phyloP scores from a whole-genome alignment of 2,888 invertebrate genomes.

The Eledona agricola region DNA sequence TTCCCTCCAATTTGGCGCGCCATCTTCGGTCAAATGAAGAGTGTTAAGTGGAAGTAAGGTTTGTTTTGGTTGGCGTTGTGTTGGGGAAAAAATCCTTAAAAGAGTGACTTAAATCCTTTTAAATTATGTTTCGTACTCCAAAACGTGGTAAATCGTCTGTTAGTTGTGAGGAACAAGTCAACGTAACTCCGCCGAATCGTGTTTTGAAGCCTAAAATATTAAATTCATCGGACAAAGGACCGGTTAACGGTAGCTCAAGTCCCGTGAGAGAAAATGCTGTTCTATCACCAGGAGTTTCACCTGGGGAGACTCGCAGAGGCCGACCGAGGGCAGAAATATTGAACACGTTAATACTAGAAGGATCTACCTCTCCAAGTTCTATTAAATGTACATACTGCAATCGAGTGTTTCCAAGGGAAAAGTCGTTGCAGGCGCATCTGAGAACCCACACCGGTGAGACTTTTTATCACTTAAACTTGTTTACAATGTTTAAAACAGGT shows the following conservation, averaged over 20 bases:
- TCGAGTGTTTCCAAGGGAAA: constrained; percentile 78
- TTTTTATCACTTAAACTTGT: no score
- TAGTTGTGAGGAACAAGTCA: constrained; percentile 47
- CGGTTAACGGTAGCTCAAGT: constrained; percentile 51
- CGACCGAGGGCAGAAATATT: constrained; percentile 77
- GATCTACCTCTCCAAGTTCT: constrained; percentile 72
- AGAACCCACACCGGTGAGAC: constrained; percentile 72
- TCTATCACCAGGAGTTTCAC: constrained; percentile 50
- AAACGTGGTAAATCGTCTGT: constrained; percentile 50
- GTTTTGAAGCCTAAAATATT: constrained; percentile 50
- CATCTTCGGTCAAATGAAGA: constrained; percentile 41
- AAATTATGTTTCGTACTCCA: constrained; percentile 49
- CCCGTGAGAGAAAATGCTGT: constrained; percentile 45
- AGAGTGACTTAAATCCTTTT: constrained; percentile 45
- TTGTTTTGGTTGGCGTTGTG: constrained; percentile 54
- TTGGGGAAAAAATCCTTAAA: constrained; percentile 43
- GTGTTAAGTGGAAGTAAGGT: constrained; percentile 39
- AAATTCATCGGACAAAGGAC: constrained; percentile 53
- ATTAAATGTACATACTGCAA: constrained; percentile 77
- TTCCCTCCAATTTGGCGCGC: constrained; percentile 55
- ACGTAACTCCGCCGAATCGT: constrained; percentile 51
- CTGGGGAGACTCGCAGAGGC: constrained; percentile 67
- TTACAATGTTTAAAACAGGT: constrained; percentile 61
- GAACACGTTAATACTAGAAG: constrained; percentile 73
- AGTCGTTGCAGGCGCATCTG: constrained; percentile 75